phyloP scores from a whole-genome alignment of 2,797 vertebrate genomes.

The Zalophus californianus region DNA sequence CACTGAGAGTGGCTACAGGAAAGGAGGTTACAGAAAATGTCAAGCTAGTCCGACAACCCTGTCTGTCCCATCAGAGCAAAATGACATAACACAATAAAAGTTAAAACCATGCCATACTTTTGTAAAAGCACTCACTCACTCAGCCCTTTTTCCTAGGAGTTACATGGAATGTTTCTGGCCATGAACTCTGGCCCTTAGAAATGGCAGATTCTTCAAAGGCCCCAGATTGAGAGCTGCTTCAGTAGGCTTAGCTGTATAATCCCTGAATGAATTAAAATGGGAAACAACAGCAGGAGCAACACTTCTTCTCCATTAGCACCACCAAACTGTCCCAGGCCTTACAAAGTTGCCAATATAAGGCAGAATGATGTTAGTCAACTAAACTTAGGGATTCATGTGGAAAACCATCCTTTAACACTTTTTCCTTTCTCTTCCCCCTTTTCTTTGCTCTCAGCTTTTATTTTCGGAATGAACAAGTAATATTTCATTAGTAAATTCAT shows the following conservation, averaged over 20 bases:
- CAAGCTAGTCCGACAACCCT: not conserved
- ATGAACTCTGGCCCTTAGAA: not conserved
- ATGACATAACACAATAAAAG: not conserved
- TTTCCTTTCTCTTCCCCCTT: not conserved
- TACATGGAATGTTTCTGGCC: not conserved
- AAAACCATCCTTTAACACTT: not conserved
- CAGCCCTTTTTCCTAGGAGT: not conserved
- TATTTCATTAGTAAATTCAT: constrained; percentile 57
- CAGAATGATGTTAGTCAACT: not conserved
- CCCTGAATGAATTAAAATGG: not conserved
- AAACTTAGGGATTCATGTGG: not conserved
- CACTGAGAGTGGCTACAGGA: not conserved
- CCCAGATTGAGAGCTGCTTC: not conserved
- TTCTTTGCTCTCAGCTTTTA: constrained; percentile 20
- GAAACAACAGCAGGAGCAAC: not conserved
- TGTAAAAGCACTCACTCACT: not conserved
- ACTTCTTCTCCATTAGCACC: not conserved
- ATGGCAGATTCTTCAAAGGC: not conserved
- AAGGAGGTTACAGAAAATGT: not conserved
- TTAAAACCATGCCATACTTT: not conserved
- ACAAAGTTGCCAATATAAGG: too few species aligned
- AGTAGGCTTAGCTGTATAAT: not conserved
- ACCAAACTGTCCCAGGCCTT: not conserved
- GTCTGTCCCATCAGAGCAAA: not conserved
- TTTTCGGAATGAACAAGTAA: constrained; percentile 76